Evolutionary conservation across 1,140 invertebrate species (phyloP).

Genomic region (Caenorhabditis brenneri): DNA sequence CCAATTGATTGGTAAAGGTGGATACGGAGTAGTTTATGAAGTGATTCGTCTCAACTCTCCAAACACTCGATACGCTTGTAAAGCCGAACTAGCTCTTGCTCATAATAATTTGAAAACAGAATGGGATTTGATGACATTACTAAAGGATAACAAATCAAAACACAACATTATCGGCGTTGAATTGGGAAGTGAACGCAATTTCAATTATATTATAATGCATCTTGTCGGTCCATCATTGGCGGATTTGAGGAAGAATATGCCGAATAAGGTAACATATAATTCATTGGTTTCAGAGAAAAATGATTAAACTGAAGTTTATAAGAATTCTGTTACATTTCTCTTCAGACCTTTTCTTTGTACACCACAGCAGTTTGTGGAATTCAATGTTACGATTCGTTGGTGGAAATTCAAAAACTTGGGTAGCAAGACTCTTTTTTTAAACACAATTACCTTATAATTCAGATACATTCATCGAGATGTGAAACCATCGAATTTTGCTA

Average conservation of each 20-base stretch:
- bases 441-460: neutral
- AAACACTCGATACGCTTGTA: neutral
- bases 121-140: slow-evolving; percentile 38
- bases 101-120: slow-evolving; percentile 32
- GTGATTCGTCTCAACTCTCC: slow-evolving; percentile 1
- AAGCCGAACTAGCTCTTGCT: neutral
- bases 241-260: slow-evolving; percentile 42
- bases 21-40: slow-evolving; percentile 42
- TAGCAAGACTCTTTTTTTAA: neutral
- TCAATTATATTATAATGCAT: slow-evolving; percentile 52
- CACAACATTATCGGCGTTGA: slow-evolving; percentile 26
- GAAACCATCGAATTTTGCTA: slow-evolving; percentile 52
- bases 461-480: slow-evolving; percentile 53
- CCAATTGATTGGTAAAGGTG: slow-evolving; percentile 44
- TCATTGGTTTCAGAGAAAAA: too few species aligned
- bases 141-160: slow-evolving; percentile 38
- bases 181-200: slow-evolving; percentile 43
- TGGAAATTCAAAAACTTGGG: neutral
- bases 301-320: too few species aligned
- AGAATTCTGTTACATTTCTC: neutral
- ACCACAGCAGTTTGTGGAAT: neutral
- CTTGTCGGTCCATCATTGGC: slow-evolving; percentile 49
- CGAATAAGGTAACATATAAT: slow-evolving; percentile 19
- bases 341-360: neutral
- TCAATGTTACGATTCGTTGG: slow-evolving; percentile 11